phyloP scores from a whole-genome alignment of 35 echinoderm and acorn worm genomes.

The Chiridota heheva region DNA sequence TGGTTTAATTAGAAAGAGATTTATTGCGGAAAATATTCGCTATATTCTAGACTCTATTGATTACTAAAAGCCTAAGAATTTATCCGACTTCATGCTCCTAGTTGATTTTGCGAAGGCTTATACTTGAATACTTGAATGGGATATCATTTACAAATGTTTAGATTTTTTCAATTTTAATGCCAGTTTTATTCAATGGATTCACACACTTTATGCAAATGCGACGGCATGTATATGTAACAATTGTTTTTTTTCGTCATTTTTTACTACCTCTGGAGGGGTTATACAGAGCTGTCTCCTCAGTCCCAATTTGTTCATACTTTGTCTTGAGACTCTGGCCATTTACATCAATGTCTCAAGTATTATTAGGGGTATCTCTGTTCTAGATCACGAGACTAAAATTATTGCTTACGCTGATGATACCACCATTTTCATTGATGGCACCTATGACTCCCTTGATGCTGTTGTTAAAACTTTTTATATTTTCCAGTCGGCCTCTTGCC shows the following conservation, averaged over 20 bases:
- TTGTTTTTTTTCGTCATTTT: background rate
- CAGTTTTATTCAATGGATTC: background rate
- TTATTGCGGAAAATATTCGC: too few species aligned
- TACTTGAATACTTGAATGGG: background rate
- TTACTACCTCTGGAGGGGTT: background rate
- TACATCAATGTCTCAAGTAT: background rate
- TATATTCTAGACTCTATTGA: too few species aligned
- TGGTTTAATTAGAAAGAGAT: too few species aligned
- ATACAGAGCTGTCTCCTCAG: background rate
- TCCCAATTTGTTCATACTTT: conserved; percentile 1
- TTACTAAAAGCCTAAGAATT: too few species aligned
- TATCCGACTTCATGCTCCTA: too few species aligned
- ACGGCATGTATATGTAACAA: background rate
- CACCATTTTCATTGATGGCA: conserved; percentile 32
- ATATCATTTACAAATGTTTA: background rate
- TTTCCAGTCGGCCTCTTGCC: background rate
- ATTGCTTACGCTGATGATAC: background rate
- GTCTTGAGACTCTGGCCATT: conserved; percentile 4
- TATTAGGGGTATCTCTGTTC: background rate
- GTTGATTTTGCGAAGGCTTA: background rate
- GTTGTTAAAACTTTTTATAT: conserved; percentile 3
- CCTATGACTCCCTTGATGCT: background rate
- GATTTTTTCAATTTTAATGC: background rate
- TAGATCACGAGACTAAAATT: background rate
- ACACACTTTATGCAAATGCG: background rate